phyloP scores from a whole-genome alignment of 2,797 vertebrate genomes.

The Nothura maculosa region DNA sequence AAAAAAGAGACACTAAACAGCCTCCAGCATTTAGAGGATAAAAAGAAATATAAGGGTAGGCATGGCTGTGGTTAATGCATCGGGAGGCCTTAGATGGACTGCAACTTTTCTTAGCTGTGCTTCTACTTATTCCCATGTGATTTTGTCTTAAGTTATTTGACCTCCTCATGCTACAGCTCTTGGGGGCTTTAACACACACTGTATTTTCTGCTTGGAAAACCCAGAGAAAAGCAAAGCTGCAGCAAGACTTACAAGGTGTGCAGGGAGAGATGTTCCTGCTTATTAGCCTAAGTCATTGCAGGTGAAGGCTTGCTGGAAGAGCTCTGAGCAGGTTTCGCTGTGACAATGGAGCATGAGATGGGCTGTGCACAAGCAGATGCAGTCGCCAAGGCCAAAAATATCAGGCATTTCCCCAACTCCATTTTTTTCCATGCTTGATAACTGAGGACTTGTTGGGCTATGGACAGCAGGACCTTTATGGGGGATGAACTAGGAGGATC shows the following conservation, averaged over 20 bases:
- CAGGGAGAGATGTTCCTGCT: neutral
- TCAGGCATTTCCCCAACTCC: neutral
- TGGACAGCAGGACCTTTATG: neutral
- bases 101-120: neutral
- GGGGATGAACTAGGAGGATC: neutral
- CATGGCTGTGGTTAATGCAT: slow-evolving; percentile 26
- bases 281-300: neutral
- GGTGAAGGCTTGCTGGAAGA: neutral
- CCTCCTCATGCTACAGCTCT: neutral
- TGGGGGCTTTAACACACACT: neutral
- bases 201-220: neutral
- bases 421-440: neutral
- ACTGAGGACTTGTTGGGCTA: neutral
- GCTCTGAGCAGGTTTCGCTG: neutral
- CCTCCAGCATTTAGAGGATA: slow-evolving; percentile 53
- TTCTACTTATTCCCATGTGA: neutral
- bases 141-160: slow-evolving; percentile 2
- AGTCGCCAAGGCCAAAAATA: neutral
- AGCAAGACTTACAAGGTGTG: neutral
- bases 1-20: slow-evolving; percentile 36
- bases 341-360: neutral
- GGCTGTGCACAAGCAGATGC: neutral
- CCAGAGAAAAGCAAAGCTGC: neutral
- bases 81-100: neutral
- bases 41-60: neutral